Evolutionary conservation across 2,797 vertebrate species (phyloP).

Genomic region (Micromesistius poutassou): DNA sequence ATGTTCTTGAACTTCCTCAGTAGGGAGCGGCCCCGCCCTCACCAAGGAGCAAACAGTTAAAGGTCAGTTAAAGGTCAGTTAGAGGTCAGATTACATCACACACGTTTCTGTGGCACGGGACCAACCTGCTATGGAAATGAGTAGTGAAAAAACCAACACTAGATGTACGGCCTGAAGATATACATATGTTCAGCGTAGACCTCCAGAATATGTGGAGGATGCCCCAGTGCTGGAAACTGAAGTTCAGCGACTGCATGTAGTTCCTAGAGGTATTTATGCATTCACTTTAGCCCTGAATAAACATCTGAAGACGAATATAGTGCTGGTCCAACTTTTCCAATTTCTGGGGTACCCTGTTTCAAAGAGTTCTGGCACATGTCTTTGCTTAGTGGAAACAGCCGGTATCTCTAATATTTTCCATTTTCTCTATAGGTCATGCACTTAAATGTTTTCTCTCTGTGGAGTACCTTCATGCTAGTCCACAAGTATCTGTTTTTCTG

Average conservation of each 20-base stretch:
- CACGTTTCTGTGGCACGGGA: slow-evolving; percentile 24
- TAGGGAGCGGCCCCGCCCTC: background rate
- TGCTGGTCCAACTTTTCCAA: background rate
- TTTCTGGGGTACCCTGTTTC: slow-evolving; percentile 9
- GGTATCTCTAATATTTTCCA: slow-evolving; percentile 47
- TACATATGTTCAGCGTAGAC: slow-evolving; percentile 11
- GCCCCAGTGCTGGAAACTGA: background rate
- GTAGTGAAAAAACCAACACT: background rate
- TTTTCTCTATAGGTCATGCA: slow-evolving; percentile 42
- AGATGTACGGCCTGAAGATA: background rate
- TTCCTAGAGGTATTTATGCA: slow-evolving; percentile 6
- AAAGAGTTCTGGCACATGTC: slow-evolving; percentile 57
- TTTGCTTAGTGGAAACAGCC: slow-evolving; percentile 63
- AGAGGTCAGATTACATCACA: slow-evolving; percentile 31
- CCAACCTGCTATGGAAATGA: slow-evolving; percentile 46
- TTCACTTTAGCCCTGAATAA: slow-evolving; percentile 27
- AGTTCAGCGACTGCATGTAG: slow-evolving; percentile 2
- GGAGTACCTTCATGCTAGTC: background rate
- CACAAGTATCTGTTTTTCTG: background rate
- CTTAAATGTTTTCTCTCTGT: slow-evolving; percentile 12
- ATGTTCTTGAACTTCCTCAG: background rate
- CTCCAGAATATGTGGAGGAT: background rate
- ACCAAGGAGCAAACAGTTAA: slow-evolving; percentile 3
- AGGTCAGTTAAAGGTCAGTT: background rate
- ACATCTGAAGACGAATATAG: slow-evolving; percentile 2